Percentiles rank a stretch among this genome's conserved stretches.
These are phyloP conservation scores for Gadopsis bispinosus DNA, from an alignment of 2,797 vertebrate genomes.

Conservation along the genomic window DNA sequence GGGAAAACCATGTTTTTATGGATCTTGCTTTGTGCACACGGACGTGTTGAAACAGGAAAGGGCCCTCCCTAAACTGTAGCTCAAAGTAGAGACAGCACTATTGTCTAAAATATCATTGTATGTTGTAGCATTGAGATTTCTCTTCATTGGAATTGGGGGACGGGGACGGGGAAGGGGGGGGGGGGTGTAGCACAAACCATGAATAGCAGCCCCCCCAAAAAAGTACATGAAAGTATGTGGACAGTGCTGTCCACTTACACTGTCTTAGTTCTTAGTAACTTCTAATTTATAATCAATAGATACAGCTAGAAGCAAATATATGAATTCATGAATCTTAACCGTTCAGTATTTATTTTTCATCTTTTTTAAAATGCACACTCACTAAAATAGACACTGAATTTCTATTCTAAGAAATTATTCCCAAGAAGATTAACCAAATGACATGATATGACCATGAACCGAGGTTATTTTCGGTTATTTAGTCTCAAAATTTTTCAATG, in stretches of 20 bases:
- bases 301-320: too few relatives aligned
- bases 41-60: slow-evolving; percentile 15
- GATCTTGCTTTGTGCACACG: background rate
- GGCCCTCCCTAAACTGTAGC: background rate
- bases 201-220: background rate
- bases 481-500: slow-evolving; percentile 18
- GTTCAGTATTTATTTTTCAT: background rate
- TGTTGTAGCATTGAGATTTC: background rate
- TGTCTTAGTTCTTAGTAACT: background rate
- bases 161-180: too few relatives aligned
- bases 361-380: background rate
- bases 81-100: background rate
- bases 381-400: background rate
- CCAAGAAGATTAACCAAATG: background rate
- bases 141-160: background rate
- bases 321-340: background rate
- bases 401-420: background rate
- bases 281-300: background rate
- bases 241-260: background rate
- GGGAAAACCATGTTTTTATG: background rate
- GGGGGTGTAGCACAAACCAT: background rate
- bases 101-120: slow-evolving; percentile 7
- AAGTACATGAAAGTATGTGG: background rate
- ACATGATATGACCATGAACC: background rate
- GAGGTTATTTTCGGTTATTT: slow-evolving; percentile 32